Base-by-base conservation (phyloP, 2,113 vertebrate species). In the Microtus oregoni region DNA sequence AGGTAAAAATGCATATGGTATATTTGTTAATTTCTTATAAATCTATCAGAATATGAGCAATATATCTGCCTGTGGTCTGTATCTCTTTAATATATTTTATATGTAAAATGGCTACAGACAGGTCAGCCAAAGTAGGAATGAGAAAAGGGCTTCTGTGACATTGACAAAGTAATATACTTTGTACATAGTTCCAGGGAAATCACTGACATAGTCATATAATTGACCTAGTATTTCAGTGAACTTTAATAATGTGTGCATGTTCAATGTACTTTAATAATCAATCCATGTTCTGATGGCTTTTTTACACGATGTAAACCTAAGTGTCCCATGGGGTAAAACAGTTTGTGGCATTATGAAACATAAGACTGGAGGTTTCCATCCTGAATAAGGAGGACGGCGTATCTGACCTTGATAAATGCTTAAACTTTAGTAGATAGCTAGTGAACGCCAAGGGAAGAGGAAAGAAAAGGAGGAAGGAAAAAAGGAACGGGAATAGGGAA, bases 211-310 rank as follows among this genome's bases (percentile, higher is more conserved):
- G 88, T 61, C 35, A 82, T 35, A 41, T 82, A 92, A 92, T 19
- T 61, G 15, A 73, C 6, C 1, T 20, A 65, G 47, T 52, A 9
- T 90, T 95, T 90, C n/a, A 86, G 50, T 6, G 72, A 73, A 88
- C 24, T 73, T 90, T 89, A 96, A 96, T 65, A 89, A 89, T 90
- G 7, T 86, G 13, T 32, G 15, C 4, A 0, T 58, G 10, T 88
- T 86, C 20, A 89, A 87, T 9, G 10, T 87, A 90, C 52, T 86
- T 92, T 90, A 96, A 96, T 65, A 93, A 86, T 89, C 10, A 77
- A 7, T 41, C 22, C 3, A 0, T 65, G 30, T 86, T 90, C 30
- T 88, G 58, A 76, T 22, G 19, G 28, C n/a, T 35, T 90, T 91
- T 67, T 63, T 20, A 41, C 20, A 86, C 22, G 28, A 90, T 63